These are phyloP conservation scores for Xyrichtys novacula DNA, from an alignment of 2,797 vertebrate species.

Conservation along the genomic window DNA sequence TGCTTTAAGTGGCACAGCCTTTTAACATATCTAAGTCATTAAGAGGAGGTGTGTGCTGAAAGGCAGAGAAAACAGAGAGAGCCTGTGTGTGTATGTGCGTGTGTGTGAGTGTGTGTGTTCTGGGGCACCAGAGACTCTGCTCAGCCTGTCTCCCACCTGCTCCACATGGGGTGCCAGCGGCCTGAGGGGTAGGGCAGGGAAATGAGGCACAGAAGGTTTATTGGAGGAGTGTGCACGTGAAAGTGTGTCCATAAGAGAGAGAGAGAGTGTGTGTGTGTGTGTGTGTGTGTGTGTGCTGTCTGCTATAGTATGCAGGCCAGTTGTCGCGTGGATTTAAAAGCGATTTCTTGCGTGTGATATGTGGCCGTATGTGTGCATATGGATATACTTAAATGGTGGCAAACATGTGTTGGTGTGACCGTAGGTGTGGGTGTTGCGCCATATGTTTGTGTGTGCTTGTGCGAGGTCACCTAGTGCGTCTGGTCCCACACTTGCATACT, in stretches of 20 bases:
- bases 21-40: constrained; percentile 76
- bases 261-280: constrained; percentile 1
- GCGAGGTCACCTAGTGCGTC: constrained; percentile 45
- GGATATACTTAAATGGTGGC: constrained; percentile 29
- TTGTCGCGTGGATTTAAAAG: constrained; percentile 66
- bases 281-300: constrained; percentile 20
- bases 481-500: constrained; percentile 41
- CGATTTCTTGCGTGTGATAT: constrained; percentile 43
- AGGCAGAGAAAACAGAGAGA: constrained; percentile 48
- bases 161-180: constrained; percentile 63
- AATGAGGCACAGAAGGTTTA: constrained; percentile 72
- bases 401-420: constrained; percentile 50
- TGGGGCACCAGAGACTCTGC: constrained; percentile 57
- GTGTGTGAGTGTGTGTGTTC: constrained; percentile 32
- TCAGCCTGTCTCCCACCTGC: constrained; percentile 77
- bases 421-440: constrained; percentile 23
- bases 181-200: constrained; percentile 52
- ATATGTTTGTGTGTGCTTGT: constrained; percentile 35
- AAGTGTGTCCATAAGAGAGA: constrained; percentile 14
- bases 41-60: constrained; percentile 62
- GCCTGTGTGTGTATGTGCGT: constrained; percentile 32
- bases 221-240: constrained; percentile 46
- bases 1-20: constrained; percentile 65
- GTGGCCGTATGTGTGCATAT: constrained; percentile 28
- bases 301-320: constrained; percentile 51